A percentile compares a stretch with the other conserved stretches of the same genome.
Evolutionary conservation across 2,888 invertebrate species (phyloP).

Genomic region (Dichetophora obliterata): DNA sequence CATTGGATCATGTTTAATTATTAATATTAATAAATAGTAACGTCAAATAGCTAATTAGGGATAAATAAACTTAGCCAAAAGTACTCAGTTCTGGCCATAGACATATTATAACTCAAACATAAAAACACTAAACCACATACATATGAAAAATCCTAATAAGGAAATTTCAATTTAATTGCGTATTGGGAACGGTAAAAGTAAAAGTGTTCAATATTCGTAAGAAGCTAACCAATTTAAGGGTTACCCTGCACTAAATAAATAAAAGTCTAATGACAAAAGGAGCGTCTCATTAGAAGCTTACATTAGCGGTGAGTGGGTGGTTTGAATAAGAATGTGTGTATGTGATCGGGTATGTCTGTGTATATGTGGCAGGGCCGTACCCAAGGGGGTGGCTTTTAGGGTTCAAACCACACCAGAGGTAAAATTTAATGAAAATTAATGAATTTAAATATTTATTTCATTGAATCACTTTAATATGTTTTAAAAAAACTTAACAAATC

Average conservation of each 20-base stretch:
- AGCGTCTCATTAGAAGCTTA: neutral
- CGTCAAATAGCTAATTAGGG: constrained; percentile 24
- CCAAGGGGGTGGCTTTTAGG: too few relatives aligned
- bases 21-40: constrained; percentile 29
- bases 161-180: constrained; percentile 13
- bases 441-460: too few relatives aligned
- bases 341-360: neutral
- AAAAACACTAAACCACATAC: neutral
- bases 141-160: neutral
- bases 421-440: too few relatives aligned
- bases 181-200: neutral
- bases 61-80: neutral
- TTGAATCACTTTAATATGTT: too few relatives aligned
- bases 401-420: too few relatives aligned
- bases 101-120: neutral
- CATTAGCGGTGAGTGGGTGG: neutral
- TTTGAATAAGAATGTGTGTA: neutral
- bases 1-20: neutral
- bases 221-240: constrained; percentile 1
- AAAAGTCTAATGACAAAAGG: constrained; percentile 18
- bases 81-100: neutral
- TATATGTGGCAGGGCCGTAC: too few relatives aligned
- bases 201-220: constrained; percentile 24
- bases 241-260: constrained; percentile 25
- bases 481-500: too few relatives aligned